Percentiles rank a stretch among this genome's conserved stretches.
Evolutionary conservation across 2,113 vertebrate species (phyloP).

Genomic region (Grallaria varia): DNA sequence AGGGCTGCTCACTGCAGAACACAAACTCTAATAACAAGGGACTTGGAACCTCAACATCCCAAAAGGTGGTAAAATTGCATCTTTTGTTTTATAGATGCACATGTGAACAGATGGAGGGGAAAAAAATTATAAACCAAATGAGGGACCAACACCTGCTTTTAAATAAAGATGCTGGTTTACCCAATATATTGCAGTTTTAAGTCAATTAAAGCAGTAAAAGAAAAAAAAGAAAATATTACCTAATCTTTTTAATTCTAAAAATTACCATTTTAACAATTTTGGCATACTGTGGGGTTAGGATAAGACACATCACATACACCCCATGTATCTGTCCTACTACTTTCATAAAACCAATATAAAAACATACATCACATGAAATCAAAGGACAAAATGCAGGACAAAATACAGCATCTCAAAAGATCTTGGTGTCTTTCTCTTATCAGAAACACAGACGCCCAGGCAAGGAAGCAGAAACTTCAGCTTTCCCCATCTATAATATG

Average conservation of each 20-base stretch:
- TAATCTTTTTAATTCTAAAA: not conserved
- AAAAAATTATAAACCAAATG: not conserved
- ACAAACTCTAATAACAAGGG: not conserved
- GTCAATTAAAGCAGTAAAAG: not conserved
- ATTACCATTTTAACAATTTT: not conserved
- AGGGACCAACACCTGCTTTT: not conserved
- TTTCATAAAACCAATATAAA: not conserved
- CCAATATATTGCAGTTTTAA: not conserved
- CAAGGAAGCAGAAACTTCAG: not conserved
- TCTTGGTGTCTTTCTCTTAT: not conserved
- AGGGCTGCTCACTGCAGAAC: not conserved
- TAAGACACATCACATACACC: not conserved
- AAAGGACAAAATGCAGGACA: not conserved
- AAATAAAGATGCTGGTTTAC: not conserved
- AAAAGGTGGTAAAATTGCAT: not conserved
- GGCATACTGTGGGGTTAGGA: not conserved
- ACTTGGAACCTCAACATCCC: not conserved
- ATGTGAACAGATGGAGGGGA: not conserved
- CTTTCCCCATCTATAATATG: rapidly evolving
- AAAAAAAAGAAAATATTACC: not conserved
- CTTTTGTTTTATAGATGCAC: not conserved
- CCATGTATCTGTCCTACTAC: not conserved
- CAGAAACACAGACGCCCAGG: rapidly evolving
- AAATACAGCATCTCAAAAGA: not conserved
- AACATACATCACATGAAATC: rapidly evolving